A percentile compares a stretch with the other conserved stretches of the same genome.
These are phyloP conservation scores for Macrosteles quadrilineatus DNA, from an alignment of 1,140 invertebrate genomes.

Conservation along the genomic window DNA sequence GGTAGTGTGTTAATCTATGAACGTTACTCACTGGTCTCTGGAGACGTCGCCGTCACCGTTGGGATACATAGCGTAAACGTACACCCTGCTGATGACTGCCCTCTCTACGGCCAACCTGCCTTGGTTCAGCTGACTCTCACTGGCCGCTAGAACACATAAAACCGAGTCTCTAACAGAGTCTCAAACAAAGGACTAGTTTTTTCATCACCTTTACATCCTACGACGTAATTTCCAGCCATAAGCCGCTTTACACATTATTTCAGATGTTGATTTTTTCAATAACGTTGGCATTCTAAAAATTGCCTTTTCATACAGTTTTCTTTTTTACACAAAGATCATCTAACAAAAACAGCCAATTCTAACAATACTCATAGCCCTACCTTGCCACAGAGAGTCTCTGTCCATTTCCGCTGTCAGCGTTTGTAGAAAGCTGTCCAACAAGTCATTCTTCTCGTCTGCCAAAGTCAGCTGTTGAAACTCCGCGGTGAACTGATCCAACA, in stretches of 20 bases:
- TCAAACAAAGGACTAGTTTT: too few relatives aligned
- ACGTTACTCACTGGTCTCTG: conserved; percentile 81
- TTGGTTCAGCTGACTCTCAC: conserved; percentile 66
- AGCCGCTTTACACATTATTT: too few relatives aligned
- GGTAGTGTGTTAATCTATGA: too few relatives aligned
- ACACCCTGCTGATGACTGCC: conserved; percentile 84
- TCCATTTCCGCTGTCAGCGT: conserved; percentile 63
- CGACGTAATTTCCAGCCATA: too few relatives aligned
- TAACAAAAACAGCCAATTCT: too few relatives aligned
- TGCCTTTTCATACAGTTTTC: too few relatives aligned
- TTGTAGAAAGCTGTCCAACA: conserved; percentile 65
- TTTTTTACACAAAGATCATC: too few relatives aligned
- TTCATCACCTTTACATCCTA: too few relatives aligned
- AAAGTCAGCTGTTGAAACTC: conserved; percentile 75
- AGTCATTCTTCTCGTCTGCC: conserved; percentile 80
- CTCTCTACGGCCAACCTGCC: conserved; percentile 75
- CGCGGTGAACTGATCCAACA: conserved; percentile 66
- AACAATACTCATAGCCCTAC: too few relatives aligned
- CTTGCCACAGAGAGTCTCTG: conserved; percentile 69
- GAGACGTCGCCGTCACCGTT: conserved; percentile 95
- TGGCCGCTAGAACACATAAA: conserved; percentile 58
- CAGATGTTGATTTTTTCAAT: too few relatives aligned
- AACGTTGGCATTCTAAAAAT: too few relatives aligned
- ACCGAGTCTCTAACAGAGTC: too few relatives aligned
- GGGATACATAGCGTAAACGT: conserved; percentile 91